These are phyloP conservation scores for Lasiurus borealis DNA, from an alignment of 2,113 vertebrate genomes.

Conservation along the genomic window DNA sequence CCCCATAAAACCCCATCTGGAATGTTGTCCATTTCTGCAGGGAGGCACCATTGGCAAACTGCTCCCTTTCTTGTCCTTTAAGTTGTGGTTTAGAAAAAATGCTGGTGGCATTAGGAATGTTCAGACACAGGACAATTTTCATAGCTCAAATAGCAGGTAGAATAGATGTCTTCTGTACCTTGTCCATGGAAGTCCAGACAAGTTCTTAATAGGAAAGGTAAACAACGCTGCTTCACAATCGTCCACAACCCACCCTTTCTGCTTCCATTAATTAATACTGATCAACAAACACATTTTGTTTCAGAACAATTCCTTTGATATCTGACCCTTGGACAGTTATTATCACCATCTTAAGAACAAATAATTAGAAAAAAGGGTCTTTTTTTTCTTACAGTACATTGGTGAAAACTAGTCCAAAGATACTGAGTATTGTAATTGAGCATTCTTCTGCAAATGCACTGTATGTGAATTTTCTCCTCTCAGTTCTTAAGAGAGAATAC, in stretches of 20 bases:
- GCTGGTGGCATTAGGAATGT: constrained; percentile 76
- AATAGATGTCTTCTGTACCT: constrained; percentile 75
- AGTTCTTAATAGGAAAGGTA: constrained; percentile 78
- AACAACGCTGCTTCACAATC: constrained; percentile 74
- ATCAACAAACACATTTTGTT: constrained; percentile 67
- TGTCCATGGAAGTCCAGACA: constrained; percentile 80
- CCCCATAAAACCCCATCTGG: background rate
- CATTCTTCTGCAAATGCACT: background rate
- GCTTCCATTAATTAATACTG: constrained; percentile 67
- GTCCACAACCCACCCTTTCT: constrained; percentile 47
- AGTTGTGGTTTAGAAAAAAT: constrained; percentile 77
- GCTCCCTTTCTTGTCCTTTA: constrained; percentile 68
- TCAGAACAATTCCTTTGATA: constrained; percentile 60
- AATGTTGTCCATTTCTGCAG: background rate
- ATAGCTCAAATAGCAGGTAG: constrained; percentile 79
- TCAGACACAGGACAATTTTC: constrained; percentile 80
- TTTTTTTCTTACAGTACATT: constrained; percentile 10
- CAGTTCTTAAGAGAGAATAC: background rate
- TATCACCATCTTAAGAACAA: constrained; percentile 1
- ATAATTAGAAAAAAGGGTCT: constrained; percentile 58
- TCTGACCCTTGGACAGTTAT: constrained; percentile 57
- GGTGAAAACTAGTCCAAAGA: constrained; percentile 60
- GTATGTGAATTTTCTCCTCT: background rate
- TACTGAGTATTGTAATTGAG: background rate
- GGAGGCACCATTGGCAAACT: background rate